Base-by-base conservation (phyloP, 1,140 invertebrate species). In the Araneus ventricosus region DNA sequence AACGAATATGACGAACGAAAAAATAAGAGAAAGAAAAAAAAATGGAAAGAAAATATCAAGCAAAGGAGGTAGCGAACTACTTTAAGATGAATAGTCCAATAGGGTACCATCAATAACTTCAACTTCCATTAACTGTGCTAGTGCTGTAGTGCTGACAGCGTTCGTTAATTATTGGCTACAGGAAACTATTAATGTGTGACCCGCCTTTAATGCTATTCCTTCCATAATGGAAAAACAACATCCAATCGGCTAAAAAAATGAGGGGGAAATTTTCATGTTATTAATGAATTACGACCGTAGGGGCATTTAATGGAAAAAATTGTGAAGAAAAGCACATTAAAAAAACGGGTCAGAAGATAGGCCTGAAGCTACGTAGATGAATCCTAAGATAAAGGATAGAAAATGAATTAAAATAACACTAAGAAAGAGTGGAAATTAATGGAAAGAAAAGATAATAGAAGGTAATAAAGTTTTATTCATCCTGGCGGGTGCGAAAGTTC, bases 221-320 rank as follows among this genome's bases (percentile, higher is more conserved):
- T 20, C 27, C 30, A 92, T 92, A 92, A 92, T 92, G 90, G 90
- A 70, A 86, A 92, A 92, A 92, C 90, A 92, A 92, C 90, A 92
- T 39, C 90, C 82, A 70, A 92, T 92, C 45, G 80, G 7, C 61
- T 61, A 88, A 88, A 88, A 88, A 67, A 61, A n/a, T n/a, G 45
- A 34, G 17, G 22, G 52, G 24, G 39, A 75, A 75, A 92, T 45
- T 70, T 85, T 70, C 61, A 37, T 70, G 90, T 92, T 92, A 92
- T 92, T 92, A 92, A 92, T 92, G 90, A 92, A 92, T 92, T 92
- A 92, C 59, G 79, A 70, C 59, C 59, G 41, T 84, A 34, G 79
- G 79, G 75, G 75, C 14, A 24, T 41, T 41, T 92, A 92, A 92
- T 84, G 70, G 37, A 92, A 92, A 92, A 92, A 92, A 79, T 79